A percentile compares a stretch with the other conserved stretches of the same genome.
Conservation (phyloP, 2,113 vertebrate genomes). For the Cochlearius cochlearius region DNA sequence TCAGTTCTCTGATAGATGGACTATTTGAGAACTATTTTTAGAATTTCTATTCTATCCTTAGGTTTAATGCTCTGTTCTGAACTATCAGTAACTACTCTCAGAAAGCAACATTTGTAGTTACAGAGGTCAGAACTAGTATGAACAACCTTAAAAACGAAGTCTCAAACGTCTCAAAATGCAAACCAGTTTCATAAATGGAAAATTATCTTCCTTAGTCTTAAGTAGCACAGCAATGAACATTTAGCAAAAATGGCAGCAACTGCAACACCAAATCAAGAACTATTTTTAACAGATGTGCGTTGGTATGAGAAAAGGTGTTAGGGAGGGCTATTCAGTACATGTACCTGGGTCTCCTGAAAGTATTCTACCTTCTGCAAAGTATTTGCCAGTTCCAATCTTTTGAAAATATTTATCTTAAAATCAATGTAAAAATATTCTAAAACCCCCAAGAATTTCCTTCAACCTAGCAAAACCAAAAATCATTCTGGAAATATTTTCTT, state of each 20-base stretch:
- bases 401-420: not conserved
- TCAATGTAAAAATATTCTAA: not conserved
- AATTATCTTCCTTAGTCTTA: not conserved
- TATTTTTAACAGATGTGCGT: not conserved
- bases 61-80: not conserved
- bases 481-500: not conserved
- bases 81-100: not conserved
- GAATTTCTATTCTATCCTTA: not conserved
- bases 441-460: not conserved
- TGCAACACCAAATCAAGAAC: not conserved
- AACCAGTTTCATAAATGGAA: not conserved
- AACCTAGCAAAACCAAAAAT: not conserved
- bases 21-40: not conserved
- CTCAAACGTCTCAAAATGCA: not conserved
- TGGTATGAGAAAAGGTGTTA: not conserved
- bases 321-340: not conserved
- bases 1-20: not conserved
- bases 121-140: not conserved
- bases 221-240: not conserved
- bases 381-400: not conserved
- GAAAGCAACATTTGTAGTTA: not conserved
- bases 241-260: not conserved
- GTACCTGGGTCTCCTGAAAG: not conserved
- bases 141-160: not conserved
- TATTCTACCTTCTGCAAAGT: not conserved